phyloP scores from a whole-genome alignment of 2,888 invertebrate genomes.

The Metallyticus violacea region DNA sequence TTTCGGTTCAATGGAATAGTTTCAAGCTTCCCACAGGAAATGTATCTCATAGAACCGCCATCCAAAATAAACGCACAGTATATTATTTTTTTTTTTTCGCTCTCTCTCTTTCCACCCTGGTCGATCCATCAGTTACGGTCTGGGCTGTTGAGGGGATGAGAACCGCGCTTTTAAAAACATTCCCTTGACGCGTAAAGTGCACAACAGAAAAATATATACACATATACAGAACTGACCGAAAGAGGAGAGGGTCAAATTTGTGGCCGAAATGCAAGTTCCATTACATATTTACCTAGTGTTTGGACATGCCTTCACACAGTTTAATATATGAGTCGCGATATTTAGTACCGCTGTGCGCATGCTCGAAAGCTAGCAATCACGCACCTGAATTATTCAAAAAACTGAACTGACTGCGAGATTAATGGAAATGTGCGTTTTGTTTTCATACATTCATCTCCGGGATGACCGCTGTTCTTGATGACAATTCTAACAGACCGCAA shows the following conservation, averaged over 20 bases:
- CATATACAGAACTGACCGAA: background rate
- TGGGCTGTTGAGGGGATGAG: background rate
- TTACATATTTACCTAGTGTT: background rate
- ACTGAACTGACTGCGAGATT: background rate
- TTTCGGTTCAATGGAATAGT: background rate
- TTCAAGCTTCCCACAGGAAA: background rate
- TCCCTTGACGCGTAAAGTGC: background rate
- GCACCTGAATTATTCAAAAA: background rate
- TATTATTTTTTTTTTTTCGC: background rate
- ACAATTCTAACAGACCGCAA: background rate
- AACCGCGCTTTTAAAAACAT: background rate
- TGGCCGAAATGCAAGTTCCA: background rate
- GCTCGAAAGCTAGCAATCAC: background rate
- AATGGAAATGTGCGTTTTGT: background rate
- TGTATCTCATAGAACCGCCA: no score
- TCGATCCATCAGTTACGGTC: background rate
- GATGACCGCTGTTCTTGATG: background rate
- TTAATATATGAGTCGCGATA: background rate
- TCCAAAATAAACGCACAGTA: background rate
- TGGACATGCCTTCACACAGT: background rate
- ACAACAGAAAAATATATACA: background rate
- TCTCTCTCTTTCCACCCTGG: no score
- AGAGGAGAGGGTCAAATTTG: background rate
- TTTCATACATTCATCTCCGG: background rate
- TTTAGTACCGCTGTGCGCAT: background rate